Conservation (phyloP, 2,888 invertebrate species). For the Rhagium mordax region DNA sequence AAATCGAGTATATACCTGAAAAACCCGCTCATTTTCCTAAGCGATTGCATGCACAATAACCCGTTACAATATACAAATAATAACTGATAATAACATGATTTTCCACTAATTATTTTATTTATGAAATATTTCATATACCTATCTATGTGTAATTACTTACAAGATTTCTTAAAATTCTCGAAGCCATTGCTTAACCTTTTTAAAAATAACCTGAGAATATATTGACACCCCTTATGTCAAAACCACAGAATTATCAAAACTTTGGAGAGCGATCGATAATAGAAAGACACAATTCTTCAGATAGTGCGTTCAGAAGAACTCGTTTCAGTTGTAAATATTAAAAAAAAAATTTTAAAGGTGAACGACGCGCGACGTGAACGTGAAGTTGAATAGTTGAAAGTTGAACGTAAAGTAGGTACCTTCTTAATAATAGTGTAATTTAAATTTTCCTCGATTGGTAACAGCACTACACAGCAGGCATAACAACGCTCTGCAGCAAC, state of each 20-base stretch:
- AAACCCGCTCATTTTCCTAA: conserved; percentile 47
- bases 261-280: conserved; percentile 13
- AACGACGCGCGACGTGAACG: too few species aligned
- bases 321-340: too few species aligned
- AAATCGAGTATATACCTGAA: conserved; percentile 41
- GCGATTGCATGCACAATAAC: conserved; percentile 17
- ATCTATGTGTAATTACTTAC: conserved; percentile 58
- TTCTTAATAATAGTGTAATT: too few species aligned
- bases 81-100: conserved; percentile 32
- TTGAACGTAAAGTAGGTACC: too few species aligned
- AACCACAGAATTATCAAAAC: conserved; percentile 13
- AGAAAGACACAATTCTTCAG: background rate
- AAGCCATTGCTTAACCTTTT: conserved; percentile 54
- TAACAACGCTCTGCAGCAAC: too few species aligned
- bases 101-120: background rate
- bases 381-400: too few species aligned
- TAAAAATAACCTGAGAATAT: conserved; percentile 34
- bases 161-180: conserved; percentile 60
- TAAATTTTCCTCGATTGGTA: too few species aligned
- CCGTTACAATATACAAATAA: background rate
- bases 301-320: conserved; percentile 1
- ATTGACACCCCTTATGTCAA: conserved; percentile 30
- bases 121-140: conserved; percentile 11
- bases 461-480: too few species aligned
- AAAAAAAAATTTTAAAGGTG: too few species aligned